Conservation (phyloP, 1,140 invertebrate genomes). For the Aphidius ervi region DNA sequence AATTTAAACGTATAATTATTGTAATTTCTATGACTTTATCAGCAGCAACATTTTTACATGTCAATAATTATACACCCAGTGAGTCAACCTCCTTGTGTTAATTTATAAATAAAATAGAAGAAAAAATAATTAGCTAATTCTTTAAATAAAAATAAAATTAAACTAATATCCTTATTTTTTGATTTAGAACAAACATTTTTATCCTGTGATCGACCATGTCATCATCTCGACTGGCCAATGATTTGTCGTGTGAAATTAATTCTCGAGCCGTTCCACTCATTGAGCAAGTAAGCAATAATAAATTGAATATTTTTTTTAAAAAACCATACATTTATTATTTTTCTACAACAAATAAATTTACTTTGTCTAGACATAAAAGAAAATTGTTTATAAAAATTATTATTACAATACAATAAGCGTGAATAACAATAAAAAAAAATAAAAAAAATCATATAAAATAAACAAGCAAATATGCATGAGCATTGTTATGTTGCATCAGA, state of each 20-base stretch:
- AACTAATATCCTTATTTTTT: conserved; percentile 26
- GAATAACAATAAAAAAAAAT: neutral
- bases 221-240: conserved; percentile 75
- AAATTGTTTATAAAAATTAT: no score
- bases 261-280: conserved; percentile 64
- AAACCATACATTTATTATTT: no score
- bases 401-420: no score
- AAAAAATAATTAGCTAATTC: no score
- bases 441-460: no score
- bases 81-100: conserved; percentile 27
- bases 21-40: conserved; percentile 40
- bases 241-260: conserved; percentile 71
- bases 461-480: neutral
- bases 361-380: no score
- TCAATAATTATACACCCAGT: conserved; percentile 47
- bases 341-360: no score
- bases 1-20: conserved; percentile 36
- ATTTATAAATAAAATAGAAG: no score
- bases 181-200: conserved; percentile 66
- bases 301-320: neutral
- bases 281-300: conserved; percentile 56
- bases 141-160: no score
- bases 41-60: conserved; percentile 46
- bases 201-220: conserved; percentile 69
- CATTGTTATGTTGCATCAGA: conserved; percentile 13